A percentile compares a stretch with the other conserved stretches of the same genome.
Evolutionary conservation across 1,140 invertebrate genomes (phyloP).

Genomic region (Lamellibrachia luymesi): DNA sequence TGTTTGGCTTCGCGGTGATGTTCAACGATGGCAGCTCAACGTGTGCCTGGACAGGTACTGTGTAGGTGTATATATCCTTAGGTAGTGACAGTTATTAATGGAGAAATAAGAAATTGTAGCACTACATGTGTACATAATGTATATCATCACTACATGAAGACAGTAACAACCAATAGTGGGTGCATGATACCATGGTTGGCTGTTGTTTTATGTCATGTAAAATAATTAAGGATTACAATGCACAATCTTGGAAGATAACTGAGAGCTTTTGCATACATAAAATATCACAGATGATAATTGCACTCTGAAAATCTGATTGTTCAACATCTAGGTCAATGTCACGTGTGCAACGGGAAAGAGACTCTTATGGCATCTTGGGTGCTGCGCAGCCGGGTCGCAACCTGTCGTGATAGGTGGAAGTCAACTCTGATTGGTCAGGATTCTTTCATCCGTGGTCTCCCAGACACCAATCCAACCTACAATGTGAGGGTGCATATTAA

Average conservation of each 20-base stretch:
- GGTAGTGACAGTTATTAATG: too few relatives aligned
- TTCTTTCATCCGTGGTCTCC: neutral
- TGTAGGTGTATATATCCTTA: neutral
- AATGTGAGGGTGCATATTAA: neutral
- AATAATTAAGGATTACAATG: neutral
- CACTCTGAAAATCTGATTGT: neutral
- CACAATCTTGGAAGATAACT: too few relatives aligned
- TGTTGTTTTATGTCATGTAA: neutral
- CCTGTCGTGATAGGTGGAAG: constrained; percentile 15
- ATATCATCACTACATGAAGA: neutral
- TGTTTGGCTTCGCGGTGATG: constrained; percentile 12
- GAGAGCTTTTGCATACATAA: too few relatives aligned
- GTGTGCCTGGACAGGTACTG: constrained; percentile 16
- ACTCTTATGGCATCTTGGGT: constrained; percentile 13
- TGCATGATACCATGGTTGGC: neutral
- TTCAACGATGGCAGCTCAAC: constrained; percentile 15
- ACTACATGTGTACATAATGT: neutral
- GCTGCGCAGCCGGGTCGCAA: neutral
- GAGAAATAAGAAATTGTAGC: neutral
- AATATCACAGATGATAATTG: neutral
- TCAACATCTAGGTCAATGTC: constrained; percentile 14
- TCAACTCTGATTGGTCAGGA: constrained; percentile 18
- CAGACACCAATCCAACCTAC: neutral
- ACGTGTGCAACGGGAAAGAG: constrained; percentile 7
- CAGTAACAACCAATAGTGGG: neutral